Percentiles rank a stretch among this genome's conserved stretches.
These are phyloP conservation scores for Zaprionus inermis DNA, from an alignment of 1,140 invertebrate genomes.

Conservation along the genomic window DNA sequence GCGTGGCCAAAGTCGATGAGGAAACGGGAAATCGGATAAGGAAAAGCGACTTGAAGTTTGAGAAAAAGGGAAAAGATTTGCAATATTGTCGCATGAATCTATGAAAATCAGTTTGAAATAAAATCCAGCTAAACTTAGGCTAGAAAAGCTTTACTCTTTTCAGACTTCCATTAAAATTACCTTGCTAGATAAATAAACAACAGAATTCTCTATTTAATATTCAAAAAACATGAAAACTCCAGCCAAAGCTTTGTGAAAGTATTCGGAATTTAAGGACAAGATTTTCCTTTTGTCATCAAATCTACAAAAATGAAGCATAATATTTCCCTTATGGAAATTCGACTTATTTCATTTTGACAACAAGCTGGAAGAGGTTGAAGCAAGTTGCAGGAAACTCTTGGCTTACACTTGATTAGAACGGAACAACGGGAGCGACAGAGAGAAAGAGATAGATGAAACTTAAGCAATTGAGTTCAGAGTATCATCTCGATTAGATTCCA, in stretches of 20 bases:
- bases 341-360: background rate
- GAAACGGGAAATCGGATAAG: background rate
- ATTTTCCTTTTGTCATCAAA: background rate
- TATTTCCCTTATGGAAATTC: background rate
- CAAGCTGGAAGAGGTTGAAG: background rate
- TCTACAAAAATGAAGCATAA: background rate
- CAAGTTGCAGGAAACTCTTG: background rate
- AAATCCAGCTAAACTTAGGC: no score
- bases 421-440: background rate
- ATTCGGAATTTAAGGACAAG: background rate
- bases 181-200: no score
- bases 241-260: background rate
- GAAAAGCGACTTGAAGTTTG: background rate
- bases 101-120: background rate
- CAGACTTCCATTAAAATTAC: no score
- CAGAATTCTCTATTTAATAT: no score
- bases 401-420: background rate
- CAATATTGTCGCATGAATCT: background rate
- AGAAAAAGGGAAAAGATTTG: background rate
- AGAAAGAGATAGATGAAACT: background rate
- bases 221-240: background rate
- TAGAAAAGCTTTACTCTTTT: no score
- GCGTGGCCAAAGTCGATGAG: background rate
- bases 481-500: slow-evolving; percentile 17
- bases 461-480: background rate